Evolutionary conservation across 2,113 vertebrate species (phyloP).

Genomic region (Ovibos moschatus): DNA sequence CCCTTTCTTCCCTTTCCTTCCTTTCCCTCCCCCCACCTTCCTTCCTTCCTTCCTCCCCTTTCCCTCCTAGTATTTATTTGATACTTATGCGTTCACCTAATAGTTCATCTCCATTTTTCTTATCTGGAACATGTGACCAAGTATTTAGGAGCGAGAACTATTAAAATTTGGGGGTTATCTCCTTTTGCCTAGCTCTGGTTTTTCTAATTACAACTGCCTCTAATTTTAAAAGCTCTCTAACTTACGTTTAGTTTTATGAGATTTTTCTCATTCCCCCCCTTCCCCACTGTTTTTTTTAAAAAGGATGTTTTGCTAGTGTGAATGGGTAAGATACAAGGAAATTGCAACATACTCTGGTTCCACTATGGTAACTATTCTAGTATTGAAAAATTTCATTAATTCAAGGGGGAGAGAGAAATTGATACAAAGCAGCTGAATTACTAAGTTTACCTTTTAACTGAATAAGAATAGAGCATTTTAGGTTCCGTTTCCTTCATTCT

Average conservation of each 20-base stretch:
- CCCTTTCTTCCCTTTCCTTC: too few species aligned
- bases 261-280: background rate
- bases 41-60: background rate
- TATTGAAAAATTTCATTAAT: background rate
- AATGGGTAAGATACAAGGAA: background rate
- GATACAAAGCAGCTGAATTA: background rate
- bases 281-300: background rate
- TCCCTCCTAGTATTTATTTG: background rate
- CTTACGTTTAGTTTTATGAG: background rate
- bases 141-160: background rate
- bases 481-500: background rate
- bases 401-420: background rate
- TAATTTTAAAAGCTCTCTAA: background rate
- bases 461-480: background rate
- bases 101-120: background rate
- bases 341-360: background rate
- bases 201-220: conserved; percentile 13
- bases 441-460: background rate
- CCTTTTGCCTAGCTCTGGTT: background rate
- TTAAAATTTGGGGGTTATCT: background rate
- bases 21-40: background rate
- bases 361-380: background rate
- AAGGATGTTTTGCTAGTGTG: background rate
- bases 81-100: background rate
- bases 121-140: background rate